Conservation (phyloP, 2,797 vertebrate species). For the Lophius americanus region DNA sequence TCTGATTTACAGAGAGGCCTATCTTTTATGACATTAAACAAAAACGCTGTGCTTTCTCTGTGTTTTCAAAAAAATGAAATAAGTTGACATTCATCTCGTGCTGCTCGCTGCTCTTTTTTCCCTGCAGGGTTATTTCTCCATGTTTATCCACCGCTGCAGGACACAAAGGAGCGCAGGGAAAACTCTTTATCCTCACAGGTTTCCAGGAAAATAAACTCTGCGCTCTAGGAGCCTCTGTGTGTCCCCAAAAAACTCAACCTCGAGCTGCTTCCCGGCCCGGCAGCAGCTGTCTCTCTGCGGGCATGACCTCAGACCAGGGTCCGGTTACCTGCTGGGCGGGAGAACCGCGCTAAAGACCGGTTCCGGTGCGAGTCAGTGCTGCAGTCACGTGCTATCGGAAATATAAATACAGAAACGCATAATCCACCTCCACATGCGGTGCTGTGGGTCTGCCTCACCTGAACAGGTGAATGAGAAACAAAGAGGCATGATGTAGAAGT, state of each 20-base stretch:
- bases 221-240: slow-evolving; percentile 44
- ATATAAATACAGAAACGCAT: not conserved
- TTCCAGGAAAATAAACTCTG: slow-evolving; percentile 67
- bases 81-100: slow-evolving; percentile 10
- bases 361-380: not conserved
- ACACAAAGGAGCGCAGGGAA: slow-evolving; percentile 55
- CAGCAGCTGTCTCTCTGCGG: slow-evolving; percentile 68
- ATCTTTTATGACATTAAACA: not conserved
- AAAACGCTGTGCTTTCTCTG: not conserved
- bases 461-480: too few relatives aligned
- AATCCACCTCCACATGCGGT: not conserved
- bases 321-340: slow-evolving; percentile 51
- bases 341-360: not conserved
- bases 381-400: slow-evolving; percentile 31
- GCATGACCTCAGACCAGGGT: slow-evolving; percentile 55
- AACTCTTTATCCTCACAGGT: slow-evolving; percentile 72
- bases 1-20: too few relatives aligned
- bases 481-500: not conserved
- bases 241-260: slow-evolving; percentile 42
- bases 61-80: not conserved
- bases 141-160: slow-evolving; percentile 66
- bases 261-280: slow-evolving; percentile 19
- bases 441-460: too few relatives aligned
- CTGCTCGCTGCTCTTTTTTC: slow-evolving; percentile 33
- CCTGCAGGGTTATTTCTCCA: slow-evolving; percentile 45